Base-by-base conservation (phyloP, 23 tunicate species). In the Corella eumyota region DNA sequence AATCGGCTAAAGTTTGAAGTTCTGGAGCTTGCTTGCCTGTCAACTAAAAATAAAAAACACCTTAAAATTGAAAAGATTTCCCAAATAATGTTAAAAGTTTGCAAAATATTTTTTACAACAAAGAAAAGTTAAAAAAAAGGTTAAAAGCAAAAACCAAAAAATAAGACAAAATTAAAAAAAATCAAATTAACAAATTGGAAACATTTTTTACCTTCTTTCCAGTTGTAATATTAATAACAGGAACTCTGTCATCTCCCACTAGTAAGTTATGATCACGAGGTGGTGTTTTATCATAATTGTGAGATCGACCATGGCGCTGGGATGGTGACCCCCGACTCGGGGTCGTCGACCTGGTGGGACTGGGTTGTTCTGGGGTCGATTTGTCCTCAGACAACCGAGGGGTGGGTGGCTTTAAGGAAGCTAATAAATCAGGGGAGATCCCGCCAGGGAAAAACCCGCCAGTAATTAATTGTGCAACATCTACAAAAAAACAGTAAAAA, bases 21-120 rank as follows among this genome's bases (percentile, higher is more conserved):
- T 79, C 88, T 5, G 88, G 88, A 6, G 88, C 88, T 62, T 79
- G 88, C 45, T 68, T 79, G 1, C 88, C 88, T 2, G 56, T 58
- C 24, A 79, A 30, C 88, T 79, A 65, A 25, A 26, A 48, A 70
- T 7, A 15, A 55, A 26, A 66, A 66, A 50, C 1, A 44, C 2
- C 19, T 25, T 3, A 56, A 4, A 9, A 3, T 3, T 4, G 4
- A 25, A 56, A 56, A 11, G 33, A 2, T 26, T 2, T 28, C 25
- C 25, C 47, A 60, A 29, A 30, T 15, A 6, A 6, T 53, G 9
- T 7, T 20, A 23, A 20, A 53, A n/a, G n/a, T n/a, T n/a, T n/a
- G n/a, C n/a, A n/a, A n/a, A n/a, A n/a, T n/a, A n/a, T n/a, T n/a
- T n/a, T n/a, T n/a, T n/a, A n/a, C n/a, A n/a, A n/a, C n/a, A n/a